Conservation (phyloP, 2,888 invertebrate genomes). For the Apomyelois bistriatella region DNA sequence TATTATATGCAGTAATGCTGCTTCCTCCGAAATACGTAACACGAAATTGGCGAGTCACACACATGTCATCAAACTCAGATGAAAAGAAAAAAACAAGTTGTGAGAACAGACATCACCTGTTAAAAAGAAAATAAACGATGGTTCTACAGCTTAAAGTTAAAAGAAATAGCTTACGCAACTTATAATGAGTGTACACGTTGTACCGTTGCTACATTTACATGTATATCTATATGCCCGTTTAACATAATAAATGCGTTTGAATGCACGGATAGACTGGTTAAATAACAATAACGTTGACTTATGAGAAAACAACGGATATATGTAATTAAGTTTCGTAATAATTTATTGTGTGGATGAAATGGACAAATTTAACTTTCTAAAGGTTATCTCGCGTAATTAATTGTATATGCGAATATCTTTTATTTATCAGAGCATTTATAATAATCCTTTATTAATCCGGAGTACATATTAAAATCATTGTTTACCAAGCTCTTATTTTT, state of each 20-base stretch:
- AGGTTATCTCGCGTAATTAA: constrained; percentile 17
- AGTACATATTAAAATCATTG: too few species aligned
- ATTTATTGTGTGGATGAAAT: not conserved
- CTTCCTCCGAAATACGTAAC: too few species aligned
- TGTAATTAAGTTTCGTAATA: constrained; percentile 1
- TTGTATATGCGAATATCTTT: not conserved
- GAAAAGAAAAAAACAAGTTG: too few species aligned
- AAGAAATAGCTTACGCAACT: constrained; percentile 10
- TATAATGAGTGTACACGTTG: not conserved
- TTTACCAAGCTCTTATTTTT: too few species aligned
- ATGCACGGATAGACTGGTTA: constrained; percentile 17
- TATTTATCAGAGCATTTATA: too few species aligned
- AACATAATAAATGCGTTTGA: constrained; percentile 30
- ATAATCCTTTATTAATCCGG: too few species aligned
- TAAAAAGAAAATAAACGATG: not conserved
- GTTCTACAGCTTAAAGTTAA: not conserved
- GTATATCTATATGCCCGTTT: constrained; percentile 20
- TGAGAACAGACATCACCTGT: not conserved
- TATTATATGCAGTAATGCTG: too few species aligned
- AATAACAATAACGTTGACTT: constrained; percentile 13
- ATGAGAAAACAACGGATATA: constrained; percentile 18
- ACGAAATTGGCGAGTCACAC: too few species aligned
- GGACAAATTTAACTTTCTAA: constrained; percentile 18
- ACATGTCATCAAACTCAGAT: too few species aligned
- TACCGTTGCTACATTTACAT: constrained; percentile 11